phyloP scores from a whole-genome alignment of 2,797 vertebrate genomes.

The Hybognathus amarus region DNA sequence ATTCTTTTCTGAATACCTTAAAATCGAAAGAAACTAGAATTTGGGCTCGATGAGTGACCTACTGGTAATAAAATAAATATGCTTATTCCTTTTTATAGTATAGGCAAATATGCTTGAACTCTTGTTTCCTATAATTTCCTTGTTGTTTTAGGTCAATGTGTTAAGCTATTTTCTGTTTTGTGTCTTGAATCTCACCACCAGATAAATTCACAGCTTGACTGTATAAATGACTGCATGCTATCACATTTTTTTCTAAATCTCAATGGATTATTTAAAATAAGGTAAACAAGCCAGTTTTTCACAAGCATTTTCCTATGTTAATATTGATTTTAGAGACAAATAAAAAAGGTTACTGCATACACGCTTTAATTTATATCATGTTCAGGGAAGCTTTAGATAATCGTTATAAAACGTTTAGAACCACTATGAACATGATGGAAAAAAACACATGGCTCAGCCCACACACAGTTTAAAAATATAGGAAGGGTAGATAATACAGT shows the following conservation, averaged over 20 bases:
- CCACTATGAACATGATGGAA: not conserved
- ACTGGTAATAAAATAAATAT: not conserved
- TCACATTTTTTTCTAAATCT: not conserved
- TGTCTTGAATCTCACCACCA: not conserved
- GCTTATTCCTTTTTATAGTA: not conserved
- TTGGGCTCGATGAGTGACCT: not conserved
- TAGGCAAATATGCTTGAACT: not conserved
- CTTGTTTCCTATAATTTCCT: too few species aligned
- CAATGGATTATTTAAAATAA: not conserved
- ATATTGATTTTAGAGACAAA: not conserved
- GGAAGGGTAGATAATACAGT: too few species aligned
- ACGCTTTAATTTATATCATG: not conserved
- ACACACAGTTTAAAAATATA: too few species aligned
- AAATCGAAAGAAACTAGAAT: not conserved
- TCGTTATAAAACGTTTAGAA: not conserved
- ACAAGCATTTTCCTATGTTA: not conserved
- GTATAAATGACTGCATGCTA: not conserved
- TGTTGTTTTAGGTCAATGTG: not conserved
- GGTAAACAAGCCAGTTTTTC: not conserved
- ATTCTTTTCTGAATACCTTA: not conserved
- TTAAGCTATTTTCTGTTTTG: not conserved
- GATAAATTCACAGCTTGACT: not conserved
- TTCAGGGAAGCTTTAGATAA: not conserved
- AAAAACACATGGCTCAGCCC: not conserved
- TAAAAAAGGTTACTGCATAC: not conserved